Base-by-base conservation (phyloP, 2,888 invertebrate species). In the Parelbella ahira region DNA sequence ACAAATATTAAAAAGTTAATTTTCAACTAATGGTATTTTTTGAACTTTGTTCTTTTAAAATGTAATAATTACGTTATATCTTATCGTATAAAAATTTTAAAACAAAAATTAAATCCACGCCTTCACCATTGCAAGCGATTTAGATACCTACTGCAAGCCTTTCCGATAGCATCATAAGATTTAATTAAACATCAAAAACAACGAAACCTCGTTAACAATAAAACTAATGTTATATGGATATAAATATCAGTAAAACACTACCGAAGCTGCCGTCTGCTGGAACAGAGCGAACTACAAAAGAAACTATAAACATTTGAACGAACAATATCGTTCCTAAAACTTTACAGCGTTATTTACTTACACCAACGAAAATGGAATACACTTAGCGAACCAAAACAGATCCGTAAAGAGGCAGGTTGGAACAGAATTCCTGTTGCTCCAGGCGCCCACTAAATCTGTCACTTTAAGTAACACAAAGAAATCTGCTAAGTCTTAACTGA, bases 381-480 rank as follows among this genome's bases (percentile, higher is more conserved):
- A 33, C 41, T 41, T 33, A 41, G 33, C 21, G 33, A 33, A 33
- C 41, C 33, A 41, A 41, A 41, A 41, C 41, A 33, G 13, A 33
- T 12, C 41, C 33, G 21, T 33, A 41, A 27, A 4, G 39, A 12
- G 32, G 27, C 41, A 27, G 27, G 33, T 33, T 33, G 6, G 41
- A 6, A 21, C 19, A 24, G 25, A 25, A 39, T 33, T 32, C 39
- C 34, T 24, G 21, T 9, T 8, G n/a, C 6, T 30, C 25, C 25
- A 13, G 33, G 41, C 33, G 41, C 41, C 27, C 25, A 28, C 50
- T 59, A 60, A 60, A 59, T 60, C 58, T 54, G 60, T 60, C 60
- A 54, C 42, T 43, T 44, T 45, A 37, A 37, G 43, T 46, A 48
- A 52, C 55, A 56, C 54, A 60, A 60, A 60, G 58, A 57, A 56